Percentiles rank a stretch among this genome's conserved stretches.
These are phyloP conservation scores for Brachionus koreanus DNA, from an alignment of 1,140 invertebrate species.

Conservation along the genomic window DNA sequence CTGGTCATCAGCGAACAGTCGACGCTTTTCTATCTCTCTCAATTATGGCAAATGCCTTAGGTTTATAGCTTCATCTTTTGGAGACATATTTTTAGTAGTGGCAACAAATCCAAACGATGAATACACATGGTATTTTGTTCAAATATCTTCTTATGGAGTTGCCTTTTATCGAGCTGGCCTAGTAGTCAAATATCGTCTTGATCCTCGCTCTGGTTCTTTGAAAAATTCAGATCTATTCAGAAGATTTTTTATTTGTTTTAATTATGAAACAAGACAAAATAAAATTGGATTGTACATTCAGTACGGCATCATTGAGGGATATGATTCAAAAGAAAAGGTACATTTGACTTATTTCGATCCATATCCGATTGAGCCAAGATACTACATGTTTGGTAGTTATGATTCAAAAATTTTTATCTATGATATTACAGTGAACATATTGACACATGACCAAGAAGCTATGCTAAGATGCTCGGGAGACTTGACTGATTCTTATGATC, in stretches of 20 bases:
- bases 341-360: conserved; percentile 32
- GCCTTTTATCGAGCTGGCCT: conserved; percentile 25
- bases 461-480: background rate
- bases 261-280: background rate
- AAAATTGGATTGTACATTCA: background rate
- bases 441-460: background rate
- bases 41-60: conserved; percentile 17
- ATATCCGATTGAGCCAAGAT: conserved; percentile 15
- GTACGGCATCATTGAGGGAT: conserved; percentile 26
- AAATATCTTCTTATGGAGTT: conserved; percentile 43
- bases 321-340: conserved; percentile 29
- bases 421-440: conserved; percentile 10
- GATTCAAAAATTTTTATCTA: conserved; percentile 23
- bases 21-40: conserved; percentile 21
- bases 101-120: conserved; percentile 40
- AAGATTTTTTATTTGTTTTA: conserved; percentile 36
- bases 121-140: conserved; percentile 40
- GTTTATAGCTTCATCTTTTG: conserved; percentile 33
- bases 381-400: conserved; percentile 42
- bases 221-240: conserved; percentile 37
- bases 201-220: background rate
- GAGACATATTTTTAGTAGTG: conserved; percentile 32
- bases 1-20: conserved; percentile 24
- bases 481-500: background rate
- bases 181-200: background rate